These are phyloP conservation scores for Nomia melanderi DNA, from an alignment of 1,140 invertebrate species.

Conservation along the genomic window DNA sequence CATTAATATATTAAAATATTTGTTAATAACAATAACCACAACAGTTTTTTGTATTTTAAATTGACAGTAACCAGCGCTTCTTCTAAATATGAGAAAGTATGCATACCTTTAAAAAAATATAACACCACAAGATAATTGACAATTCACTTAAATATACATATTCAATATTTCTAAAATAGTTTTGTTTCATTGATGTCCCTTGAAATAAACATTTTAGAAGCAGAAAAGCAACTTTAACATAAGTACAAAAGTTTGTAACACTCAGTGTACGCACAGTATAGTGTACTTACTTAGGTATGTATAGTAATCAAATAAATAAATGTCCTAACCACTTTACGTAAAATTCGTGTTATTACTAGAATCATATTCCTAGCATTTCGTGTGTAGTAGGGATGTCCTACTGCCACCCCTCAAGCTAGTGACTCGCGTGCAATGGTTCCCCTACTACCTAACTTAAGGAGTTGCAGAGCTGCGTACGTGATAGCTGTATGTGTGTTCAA, in stretches of 20 bases:
- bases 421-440: too few relatives aligned
- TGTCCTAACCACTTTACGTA: too few relatives aligned
- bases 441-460: too few relatives aligned
- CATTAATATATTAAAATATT: neutral
- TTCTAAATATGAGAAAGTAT: conserved; percentile 8
- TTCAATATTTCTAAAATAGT: conserved; percentile 38
- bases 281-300: conserved; percentile 11
- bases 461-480: too few relatives aligned
- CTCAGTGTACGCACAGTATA: conserved; percentile 35
- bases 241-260: conserved; percentile 53
- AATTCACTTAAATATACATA: conserved; percentile 22
- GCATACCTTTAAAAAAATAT: conserved; percentile 45
- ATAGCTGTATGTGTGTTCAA: too few relatives aligned
- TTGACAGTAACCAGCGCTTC: conserved; percentile 34
- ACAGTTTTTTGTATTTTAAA: conserved; percentile 29
- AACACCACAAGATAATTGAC: conserved; percentile 14
- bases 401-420: too few relatives aligned
- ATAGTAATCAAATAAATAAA: too few relatives aligned
- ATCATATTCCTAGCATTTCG: too few relatives aligned
- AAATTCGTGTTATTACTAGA: too few relatives aligned
- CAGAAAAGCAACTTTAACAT: conserved; percentile 25
- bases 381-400: too few relatives aligned
- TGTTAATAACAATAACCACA: neutral
- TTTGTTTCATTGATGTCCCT: conserved; percentile 34
- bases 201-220: conserved; percentile 34